phyloP scores from a whole-genome alignment of 2,797 vertebrate species.

The Oryzias dopingdopingensis region DNA sequence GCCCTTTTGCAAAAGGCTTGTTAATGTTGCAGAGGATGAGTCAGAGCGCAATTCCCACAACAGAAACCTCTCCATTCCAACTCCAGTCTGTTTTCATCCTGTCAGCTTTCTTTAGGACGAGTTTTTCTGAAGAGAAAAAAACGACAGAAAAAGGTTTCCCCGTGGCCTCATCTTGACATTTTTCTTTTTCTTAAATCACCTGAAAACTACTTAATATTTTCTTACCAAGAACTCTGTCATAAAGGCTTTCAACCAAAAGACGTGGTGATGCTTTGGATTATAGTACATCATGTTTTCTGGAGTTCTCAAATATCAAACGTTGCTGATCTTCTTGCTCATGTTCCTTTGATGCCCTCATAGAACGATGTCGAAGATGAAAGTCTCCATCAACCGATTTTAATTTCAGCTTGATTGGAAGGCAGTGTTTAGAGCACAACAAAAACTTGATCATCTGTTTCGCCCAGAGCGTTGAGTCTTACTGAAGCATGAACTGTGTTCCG shows the following conservation, averaged over 20 bases:
- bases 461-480: slow-evolving; percentile 28
- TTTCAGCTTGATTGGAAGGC: slow-evolving; percentile 18
- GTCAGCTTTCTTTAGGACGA: slow-evolving; percentile 60
- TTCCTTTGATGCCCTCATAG: neutral
- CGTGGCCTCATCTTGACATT: slow-evolving; percentile 48
- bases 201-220: slow-evolving; percentile 26
- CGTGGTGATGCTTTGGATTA: slow-evolving; percentile 1
- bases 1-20: slow-evolving; percentile 52
- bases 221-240: slow-evolving; percentile 20
- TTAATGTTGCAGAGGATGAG: slow-evolving; percentile 68
- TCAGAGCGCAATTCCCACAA: slow-evolving; percentile 64
- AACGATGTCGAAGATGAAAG: slow-evolving; percentile 4
- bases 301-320: neutral
- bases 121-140: slow-evolving; percentile 12
- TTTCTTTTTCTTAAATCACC: slow-evolving; percentile 55
- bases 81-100: slow-evolving; percentile 74
- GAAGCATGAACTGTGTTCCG: slow-evolving; percentile 45
- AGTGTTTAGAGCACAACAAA: slow-evolving; percentile 31
- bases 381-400: slow-evolving; percentile 1
- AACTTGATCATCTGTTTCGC: slow-evolving; percentile 47
- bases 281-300: neutral
- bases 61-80: slow-evolving; percentile 63
- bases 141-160: slow-evolving; percentile 43
- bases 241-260: slow-evolving; percentile 9
- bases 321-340: no score